Evolutionary conservation across 2,888 invertebrate genomes (phyloP), one percentile per base, ranked within the genome.

Genomic region (Callimorpha dominula): DNA sequence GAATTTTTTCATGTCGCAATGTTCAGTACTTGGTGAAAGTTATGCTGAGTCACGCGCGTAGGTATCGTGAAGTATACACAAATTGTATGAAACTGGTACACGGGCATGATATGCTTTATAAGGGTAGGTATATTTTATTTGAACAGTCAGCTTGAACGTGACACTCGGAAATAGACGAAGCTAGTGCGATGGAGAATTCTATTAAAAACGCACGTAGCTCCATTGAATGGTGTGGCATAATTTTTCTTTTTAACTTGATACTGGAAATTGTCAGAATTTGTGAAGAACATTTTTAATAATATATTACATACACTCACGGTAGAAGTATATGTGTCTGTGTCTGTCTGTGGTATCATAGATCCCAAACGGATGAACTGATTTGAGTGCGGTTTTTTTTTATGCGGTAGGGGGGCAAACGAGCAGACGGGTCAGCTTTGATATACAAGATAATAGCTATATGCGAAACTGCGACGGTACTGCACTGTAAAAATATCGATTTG

Each of bases 41-140:
- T 80, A 80, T 80, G 70, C 73, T n/a, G 43, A 54, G 68, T 65
- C 75, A 71, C 70, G 73, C 60, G 43, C 68, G 62, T 49, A 49
- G 65, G 66, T 63, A 50, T 65, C 65, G 14, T 43, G 57, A 57
- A 40, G 14, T n/a, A 20, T n/a, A 40, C 50, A n/a, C 46, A 50
- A 65, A 50, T 64, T 42, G 43, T 62, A 54, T 42, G 40, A 57
- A 67, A 70, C 65, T 70, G 40, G 67, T 72, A 65, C 43, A 50
- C 9, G 57, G 15, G 14, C 46, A 20, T 67, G 54, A 67, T 65
- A 52, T 49, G 49, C 17, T 65, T 57, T 60, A 65, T 65, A 31
- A 57, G 49, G 54, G 46, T 46, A 31, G 31, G 31, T 31, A 31
- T 57, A 43, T 20, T 43, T 65, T 65, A 65, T 46, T 54, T 43